phyloP scores from a whole-genome alignment of 2,113 vertebrate species.

The Neolamprologus cancellatus region DNA sequence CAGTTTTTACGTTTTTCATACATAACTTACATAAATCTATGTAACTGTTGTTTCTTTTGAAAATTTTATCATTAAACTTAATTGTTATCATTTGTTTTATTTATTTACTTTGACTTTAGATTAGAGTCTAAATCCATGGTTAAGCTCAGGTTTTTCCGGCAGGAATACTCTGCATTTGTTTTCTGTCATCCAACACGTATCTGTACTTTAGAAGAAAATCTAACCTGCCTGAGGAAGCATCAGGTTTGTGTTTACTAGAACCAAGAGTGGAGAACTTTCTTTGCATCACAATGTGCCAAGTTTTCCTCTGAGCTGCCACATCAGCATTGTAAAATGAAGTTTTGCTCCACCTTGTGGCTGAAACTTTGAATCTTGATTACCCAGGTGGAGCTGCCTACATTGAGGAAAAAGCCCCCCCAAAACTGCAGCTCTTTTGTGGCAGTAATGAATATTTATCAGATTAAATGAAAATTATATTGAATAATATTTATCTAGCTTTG shows the following conservation, averaged over 20 bases:
- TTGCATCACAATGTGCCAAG: neutral
- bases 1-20: neutral
- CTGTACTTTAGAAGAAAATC: neutral
- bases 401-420: neutral
- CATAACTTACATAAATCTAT: neutral
- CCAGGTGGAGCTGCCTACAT: neutral
- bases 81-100: neutral
- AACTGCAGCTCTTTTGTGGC: neutral
- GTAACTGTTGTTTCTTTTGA: neutral
- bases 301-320: constrained; percentile 40
- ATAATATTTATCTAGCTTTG: neutral
- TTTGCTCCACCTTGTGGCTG: constrained; percentile 43
- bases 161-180: neutral
- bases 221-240: neutral
- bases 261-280: constrained; percentile 10
- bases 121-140: neutral
- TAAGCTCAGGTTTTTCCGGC: neutral
- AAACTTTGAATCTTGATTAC: neutral
- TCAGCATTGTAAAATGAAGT: constrained; percentile 30
- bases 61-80: neutral
- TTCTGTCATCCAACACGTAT: neutral
- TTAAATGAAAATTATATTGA: neutral
- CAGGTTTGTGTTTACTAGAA: neutral
- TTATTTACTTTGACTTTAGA: neutral
- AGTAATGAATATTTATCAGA: neutral